These are phyloP conservation scores for Drosophila siamana DNA, from an alignment of 2,888 invertebrate species.

Conservation along the genomic window DNA sequence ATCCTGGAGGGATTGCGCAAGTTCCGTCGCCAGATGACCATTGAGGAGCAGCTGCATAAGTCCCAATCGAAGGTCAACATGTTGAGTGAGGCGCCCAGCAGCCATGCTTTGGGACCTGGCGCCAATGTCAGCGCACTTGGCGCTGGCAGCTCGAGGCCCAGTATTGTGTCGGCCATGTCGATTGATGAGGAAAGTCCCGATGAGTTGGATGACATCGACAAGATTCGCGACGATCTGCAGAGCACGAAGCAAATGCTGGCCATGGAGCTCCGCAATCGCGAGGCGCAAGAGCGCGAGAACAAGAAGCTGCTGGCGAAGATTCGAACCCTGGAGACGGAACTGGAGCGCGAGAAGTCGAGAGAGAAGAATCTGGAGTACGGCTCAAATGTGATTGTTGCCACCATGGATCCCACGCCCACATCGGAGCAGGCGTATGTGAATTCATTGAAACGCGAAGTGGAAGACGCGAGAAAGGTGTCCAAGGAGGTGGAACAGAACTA, in stretches of 20 bases:
- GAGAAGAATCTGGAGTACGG: slow-evolving; percentile 83
- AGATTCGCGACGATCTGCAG: slow-evolving; percentile 94
- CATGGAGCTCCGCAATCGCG: slow-evolving; percentile 93
- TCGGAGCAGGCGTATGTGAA: slow-evolving; percentile 89
- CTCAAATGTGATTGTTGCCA: slow-evolving; percentile 82
- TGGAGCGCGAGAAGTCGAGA: slow-evolving; percentile 89
- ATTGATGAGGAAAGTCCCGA: slow-evolving; percentile 91
- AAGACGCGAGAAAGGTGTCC: slow-evolving; percentile 91
- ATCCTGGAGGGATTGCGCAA: slow-evolving; percentile 93
- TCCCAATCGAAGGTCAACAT: slow-evolving; percentile 89
- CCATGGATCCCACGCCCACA: slow-evolving; percentile 81
- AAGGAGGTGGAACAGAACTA: slow-evolving; percentile 93
- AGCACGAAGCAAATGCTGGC: slow-evolving; percentile 96
- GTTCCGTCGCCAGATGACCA: slow-evolving; percentile 95
- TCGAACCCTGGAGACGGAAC: slow-evolving; percentile 92
- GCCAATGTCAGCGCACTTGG: slow-evolving; percentile 41
- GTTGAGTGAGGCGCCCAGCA: slow-evolving; percentile 75
- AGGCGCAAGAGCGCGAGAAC: slow-evolving; percentile 93
- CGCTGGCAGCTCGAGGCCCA: slow-evolving; percentile 65
- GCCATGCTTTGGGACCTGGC: slow-evolving; percentile 60
- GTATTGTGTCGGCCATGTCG: slow-evolving; percentile 77
- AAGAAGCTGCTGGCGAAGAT: slow-evolving; percentile 92
- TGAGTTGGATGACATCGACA: slow-evolving; percentile 96
- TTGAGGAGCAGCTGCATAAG: slow-evolving; percentile 95
- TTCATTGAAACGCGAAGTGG: slow-evolving; percentile 90